These are phyloP conservation scores for Rhynchonema sp. DNA, from an alignment of 2,888 invertebrate genomes.

Conservation along the genomic window DNA sequence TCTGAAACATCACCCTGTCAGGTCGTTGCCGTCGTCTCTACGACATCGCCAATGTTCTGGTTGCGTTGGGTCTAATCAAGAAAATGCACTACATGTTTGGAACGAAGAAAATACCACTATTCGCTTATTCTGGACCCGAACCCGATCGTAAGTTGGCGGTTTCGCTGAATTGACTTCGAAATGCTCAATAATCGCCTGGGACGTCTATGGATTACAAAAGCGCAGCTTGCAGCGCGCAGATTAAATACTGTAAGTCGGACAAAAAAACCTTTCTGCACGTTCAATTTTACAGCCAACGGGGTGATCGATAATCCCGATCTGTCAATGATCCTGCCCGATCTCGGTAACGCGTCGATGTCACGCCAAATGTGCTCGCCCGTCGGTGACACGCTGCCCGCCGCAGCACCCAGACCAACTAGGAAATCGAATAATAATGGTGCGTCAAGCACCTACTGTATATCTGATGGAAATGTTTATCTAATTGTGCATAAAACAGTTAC, in stretches of 20 bases:
- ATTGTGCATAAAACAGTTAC: no score
- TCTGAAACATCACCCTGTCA: slow-evolving; percentile 4
- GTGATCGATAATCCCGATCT: not conserved
- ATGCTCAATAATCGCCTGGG: no score
- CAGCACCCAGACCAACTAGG: no score
- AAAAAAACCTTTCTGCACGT: not conserved
- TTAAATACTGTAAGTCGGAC: not conserved
- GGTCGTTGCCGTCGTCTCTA: slow-evolving; percentile 43
- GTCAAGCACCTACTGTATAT: no score
- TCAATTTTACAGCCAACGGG: not conserved
- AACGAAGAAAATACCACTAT: slow-evolving; percentile 27
- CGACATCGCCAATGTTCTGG: slow-evolving; percentile 56
- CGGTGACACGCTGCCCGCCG: no score
- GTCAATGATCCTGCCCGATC: not conserved
- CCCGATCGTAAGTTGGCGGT: slow-evolving; percentile 12
- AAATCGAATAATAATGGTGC: no score
- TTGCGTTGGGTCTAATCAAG: slow-evolving; percentile 50
- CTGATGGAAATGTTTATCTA: no score
- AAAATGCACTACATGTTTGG: slow-evolving; percentile 38
- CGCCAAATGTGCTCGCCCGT: no score
- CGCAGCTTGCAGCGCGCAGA: no score
- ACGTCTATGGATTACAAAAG: no score
- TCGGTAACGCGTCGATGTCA: not conserved
- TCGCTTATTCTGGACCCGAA: slow-evolving; percentile 25
- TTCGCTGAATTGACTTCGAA: no score